These are phyloP conservation scores for Asteroscopus sphinx DNA, from an alignment of 2,888 invertebrate species.

Conservation along the genomic window DNA sequence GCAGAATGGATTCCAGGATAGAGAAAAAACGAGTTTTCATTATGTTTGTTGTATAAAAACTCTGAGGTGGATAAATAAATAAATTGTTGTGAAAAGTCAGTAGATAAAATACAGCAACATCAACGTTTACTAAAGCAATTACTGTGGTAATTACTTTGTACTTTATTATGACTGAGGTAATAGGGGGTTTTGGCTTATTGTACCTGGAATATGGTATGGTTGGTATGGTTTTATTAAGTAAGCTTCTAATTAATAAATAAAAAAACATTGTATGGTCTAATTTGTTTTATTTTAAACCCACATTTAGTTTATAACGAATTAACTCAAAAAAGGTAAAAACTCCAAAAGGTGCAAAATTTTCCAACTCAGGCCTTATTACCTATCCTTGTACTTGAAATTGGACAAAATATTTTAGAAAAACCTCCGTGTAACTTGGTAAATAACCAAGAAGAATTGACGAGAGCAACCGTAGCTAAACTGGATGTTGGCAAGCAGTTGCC, in stretches of 20 bases:
- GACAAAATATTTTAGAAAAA: conserved; percentile 20
- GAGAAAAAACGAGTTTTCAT: conserved; percentile 1
- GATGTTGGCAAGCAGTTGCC: conserved; percentile 75
- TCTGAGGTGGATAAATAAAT: conserved; percentile 21
- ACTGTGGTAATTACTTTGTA: conserved; percentile 22
- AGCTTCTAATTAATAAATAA: no score
- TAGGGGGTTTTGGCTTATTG: not conserved
- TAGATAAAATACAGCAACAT: conserved; percentile 20
- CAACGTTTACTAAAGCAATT: conserved; percentile 22
- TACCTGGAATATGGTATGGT: no score
- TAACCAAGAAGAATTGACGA: conserved; percentile 63
- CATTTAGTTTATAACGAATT: no score
- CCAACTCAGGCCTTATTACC: no score
- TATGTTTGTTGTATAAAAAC: conserved; percentile 2
- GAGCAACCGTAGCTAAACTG: conserved; percentile 68
- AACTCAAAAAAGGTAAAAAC: no score
- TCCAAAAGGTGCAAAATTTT: no score
- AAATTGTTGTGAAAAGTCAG: conserved; percentile 31
- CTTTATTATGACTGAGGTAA: not conserved
- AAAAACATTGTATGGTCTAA: no score
- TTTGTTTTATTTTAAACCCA: no score
- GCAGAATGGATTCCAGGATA: conserved; percentile 5
- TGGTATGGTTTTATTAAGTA: no score
- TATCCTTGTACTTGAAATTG: conserved; percentile 4
- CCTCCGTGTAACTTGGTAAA: conserved; percentile 16